Base-by-base conservation (phyloP, 1,140 invertebrate species). In the Drosophila rhopaloa region DNA sequence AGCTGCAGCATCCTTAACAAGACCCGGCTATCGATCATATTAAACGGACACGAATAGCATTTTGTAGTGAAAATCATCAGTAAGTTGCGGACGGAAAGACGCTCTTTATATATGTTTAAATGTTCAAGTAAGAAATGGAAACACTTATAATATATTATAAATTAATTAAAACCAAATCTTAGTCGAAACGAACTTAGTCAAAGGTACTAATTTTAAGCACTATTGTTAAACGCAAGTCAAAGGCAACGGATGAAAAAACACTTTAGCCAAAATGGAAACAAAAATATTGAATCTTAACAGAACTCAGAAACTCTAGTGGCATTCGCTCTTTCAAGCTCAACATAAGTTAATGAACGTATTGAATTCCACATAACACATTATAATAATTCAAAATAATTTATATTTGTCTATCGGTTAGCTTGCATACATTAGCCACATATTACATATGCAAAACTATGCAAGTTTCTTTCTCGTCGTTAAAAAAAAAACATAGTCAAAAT, bases 181-280 rank as follows among this genome's bases (percentile, higher is more conserved):
- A 88, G 82, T 82, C 83, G 47, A 86, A 86, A 84, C 46, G 19
- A 83, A 88, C 79, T 72, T 85, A 88, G 83, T 88, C 79, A 86
- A 88, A 79, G 61, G 79, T 89, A 86, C 59, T 85, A 83, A 89
- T 83, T 89, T 80, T 77, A 83, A 80, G 83, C 76, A 80, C 80
- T 80, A 63, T 89, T 80, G 84, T 89, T 80, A 66, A 89, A 89
- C 63, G 76, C 68, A 71, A 71, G 65, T 71, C 65, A 58, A 71
- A 19, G 65, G 68, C 46, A 68, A 63, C 8, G 48, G 71, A 59
- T 37, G 46, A 53, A 61, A 27, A 76, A 61, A 51, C 44, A 62
- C 37, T 51, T 58, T 59, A 76, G 55, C 59, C 76, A 51, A 61
- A 57, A 68, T 29, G 13, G 72, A 47, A 59, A 62, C 32, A 65